Base-by-base conservation (phyloP, 2,888 invertebrate genomes). In the Microplitis manilae region DNA sequence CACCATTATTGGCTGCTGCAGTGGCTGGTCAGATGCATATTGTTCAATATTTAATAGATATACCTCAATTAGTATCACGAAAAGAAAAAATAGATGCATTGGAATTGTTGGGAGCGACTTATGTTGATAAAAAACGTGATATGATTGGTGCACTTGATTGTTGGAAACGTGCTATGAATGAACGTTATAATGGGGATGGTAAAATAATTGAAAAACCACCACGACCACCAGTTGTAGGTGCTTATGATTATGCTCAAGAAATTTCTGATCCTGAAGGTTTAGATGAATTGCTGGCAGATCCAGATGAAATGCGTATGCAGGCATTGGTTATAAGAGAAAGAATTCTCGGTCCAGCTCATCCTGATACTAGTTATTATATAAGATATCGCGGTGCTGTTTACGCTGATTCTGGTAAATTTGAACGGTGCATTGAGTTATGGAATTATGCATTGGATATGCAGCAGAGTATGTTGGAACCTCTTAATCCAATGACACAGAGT, bases 401-500 rank as follows among this genome's bases (percentile, higher is more conserved):
- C 91, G 98, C 98, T 61, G 98, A 98, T 91, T 95, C 96, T 81
- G 97, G 98, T 2, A 96, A 97, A 86, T 98, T 98, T 91, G 93
- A 94, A 84, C 93, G 96, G 83, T 98, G 98, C 91, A 96, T 98
- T 81, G 95, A 96, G 86, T 92, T 98, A 81, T 98, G 98, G 98
- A 96, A 97, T 90, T 98, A 98, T 91, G 98, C 98, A 40, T 92
- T 98, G 60, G 97, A 97, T 89, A 97, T 98, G 96, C 98, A 98
- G 90, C 97, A 97, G 89, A 94, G 94, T 80, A 96, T 97, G 91
- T 92, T 98, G 82, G 97, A 97, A 84, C 96, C 98, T 20, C 93
- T 98, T 72, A 97, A 96, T 89, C 96, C 97, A 39, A 96, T 98
- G 94, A 98, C 98, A 9, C 97, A 98, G 90, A 97, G 97, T 88